Percentiles rank a stretch among this genome's conserved stretches.
These are phyloP conservation scores for Hyposoter dolosus DNA, from an alignment of 2,888 invertebrate genomes.

Conservation along the genomic window DNA sequence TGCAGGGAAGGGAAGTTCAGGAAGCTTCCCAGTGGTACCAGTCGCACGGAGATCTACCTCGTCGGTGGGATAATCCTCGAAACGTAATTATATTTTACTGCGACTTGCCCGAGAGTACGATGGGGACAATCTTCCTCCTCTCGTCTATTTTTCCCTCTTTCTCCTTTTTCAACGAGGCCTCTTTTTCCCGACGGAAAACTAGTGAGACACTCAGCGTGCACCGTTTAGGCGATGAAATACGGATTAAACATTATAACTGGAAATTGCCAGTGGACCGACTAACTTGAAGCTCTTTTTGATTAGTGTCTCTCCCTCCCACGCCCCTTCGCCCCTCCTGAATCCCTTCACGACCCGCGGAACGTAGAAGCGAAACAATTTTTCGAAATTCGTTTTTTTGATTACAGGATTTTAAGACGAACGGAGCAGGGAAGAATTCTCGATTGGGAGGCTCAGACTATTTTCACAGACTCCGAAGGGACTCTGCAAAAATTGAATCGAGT, in stretches of 20 bases:
- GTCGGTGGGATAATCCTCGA: constrained; percentile 84
- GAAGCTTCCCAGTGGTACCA: constrained; percentile 67
- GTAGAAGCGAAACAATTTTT: too few relatives aligned
- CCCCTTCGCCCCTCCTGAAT: not conserved
- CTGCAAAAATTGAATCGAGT: too few relatives aligned
- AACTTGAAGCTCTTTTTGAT: constrained; percentile 65
- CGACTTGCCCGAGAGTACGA: constrained; percentile 81
- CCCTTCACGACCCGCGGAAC: too few relatives aligned
- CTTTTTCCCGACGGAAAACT: constrained; percentile 75
- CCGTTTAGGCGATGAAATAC: constrained; percentile 83
- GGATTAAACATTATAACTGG: constrained; percentile 84
- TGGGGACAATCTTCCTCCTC: constrained; percentile 51
- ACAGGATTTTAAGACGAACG: not conserved
- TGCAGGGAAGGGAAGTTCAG: constrained; percentile 15
- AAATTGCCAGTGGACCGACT: constrained; percentile 79
- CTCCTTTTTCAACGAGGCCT: not conserved
- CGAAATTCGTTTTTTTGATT: not conserved
- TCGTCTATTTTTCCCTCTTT: not conserved
- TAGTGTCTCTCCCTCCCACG: constrained; percentile 59
- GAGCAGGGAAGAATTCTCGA: not conserved
- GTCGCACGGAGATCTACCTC: constrained; percentile 83
- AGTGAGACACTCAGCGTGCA: constrained; percentile 67
- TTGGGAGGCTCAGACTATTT: not conserved
- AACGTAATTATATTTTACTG: constrained; percentile 85
- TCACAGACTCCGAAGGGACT: too few relatives aligned